Conservation (phyloP, 2,888 invertebrate species). For the Scaptomyza caliginosa region DNA sequence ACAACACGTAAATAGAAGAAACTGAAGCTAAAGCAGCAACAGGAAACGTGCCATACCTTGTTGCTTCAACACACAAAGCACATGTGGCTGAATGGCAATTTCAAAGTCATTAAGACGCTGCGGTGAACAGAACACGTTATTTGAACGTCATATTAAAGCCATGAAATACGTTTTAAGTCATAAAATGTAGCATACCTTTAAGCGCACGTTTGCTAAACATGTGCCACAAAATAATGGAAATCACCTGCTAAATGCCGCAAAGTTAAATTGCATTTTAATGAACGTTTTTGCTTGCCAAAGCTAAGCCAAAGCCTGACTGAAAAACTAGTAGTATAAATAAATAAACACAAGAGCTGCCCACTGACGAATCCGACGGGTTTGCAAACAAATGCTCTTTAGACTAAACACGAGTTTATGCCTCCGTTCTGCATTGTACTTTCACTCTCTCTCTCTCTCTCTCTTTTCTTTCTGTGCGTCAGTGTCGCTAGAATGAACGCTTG, state of each 20-base stretch:
- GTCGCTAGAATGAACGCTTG: constrained; percentile 8
- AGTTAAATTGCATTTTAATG: constrained; percentile 61
- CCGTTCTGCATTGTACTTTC: constrained; percentile 8
- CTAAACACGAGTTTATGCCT: constrained; percentile 37
- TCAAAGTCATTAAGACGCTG: constrained; percentile 71
- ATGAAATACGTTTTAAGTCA: constrained; percentile 19
- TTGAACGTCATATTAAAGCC: constrained; percentile 49
- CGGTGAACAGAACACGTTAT: constrained; percentile 20
- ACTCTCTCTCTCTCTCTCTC: too few relatives aligned
- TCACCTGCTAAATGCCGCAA: constrained; percentile 42
- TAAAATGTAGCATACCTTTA: constrained; percentile 31
- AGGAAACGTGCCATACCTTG: constrained; percentile 34
- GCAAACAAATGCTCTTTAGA: constrained; percentile 38
- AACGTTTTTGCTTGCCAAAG: constrained; percentile 24
- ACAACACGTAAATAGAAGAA: constrained; percentile 36
- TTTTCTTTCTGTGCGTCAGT: constrained; percentile 1
- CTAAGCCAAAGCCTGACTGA: neutral
- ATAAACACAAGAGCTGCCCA: constrained; percentile 18
- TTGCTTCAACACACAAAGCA: constrained; percentile 14
- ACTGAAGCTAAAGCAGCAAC: constrained; percentile 14
- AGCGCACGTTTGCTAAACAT: constrained; percentile 6
- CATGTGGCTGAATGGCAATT: constrained; percentile 41
- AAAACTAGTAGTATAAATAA: constrained; percentile 41
- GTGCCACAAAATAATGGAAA: constrained; percentile 26
- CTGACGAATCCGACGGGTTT: constrained; percentile 11